phyloP scores from a whole-genome alignment of 1,140 invertebrate species.

The Aphidius ervi region DNA sequence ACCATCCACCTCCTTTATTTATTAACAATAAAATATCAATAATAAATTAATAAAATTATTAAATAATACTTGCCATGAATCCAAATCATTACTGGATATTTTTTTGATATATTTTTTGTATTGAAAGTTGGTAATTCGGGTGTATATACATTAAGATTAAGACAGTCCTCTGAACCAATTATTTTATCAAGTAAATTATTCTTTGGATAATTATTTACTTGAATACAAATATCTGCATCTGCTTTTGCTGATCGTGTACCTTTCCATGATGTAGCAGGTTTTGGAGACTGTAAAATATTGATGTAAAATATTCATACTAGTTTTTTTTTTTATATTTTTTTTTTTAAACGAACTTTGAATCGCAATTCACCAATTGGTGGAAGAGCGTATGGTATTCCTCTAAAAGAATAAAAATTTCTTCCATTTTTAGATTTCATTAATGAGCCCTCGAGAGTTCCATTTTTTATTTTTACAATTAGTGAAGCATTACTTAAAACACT shows the following conservation, averaged over 20 bases:
- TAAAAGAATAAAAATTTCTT: slow-evolving; percentile 49
- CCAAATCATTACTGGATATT: slow-evolving; percentile 70
- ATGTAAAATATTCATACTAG: slow-evolving; percentile 31
- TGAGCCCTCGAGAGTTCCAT: slow-evolving; percentile 44
- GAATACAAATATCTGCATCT: slow-evolving; percentile 64
- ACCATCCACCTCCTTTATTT: slow-evolving; percentile 62
- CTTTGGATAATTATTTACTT: slow-evolving; percentile 37
- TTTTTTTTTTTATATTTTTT: neutral
- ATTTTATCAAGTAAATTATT: neutral
- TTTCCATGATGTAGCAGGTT: slow-evolving; percentile 58
- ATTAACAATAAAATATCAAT: no score
- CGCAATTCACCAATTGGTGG: slow-evolving; percentile 54
- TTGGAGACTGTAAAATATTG: slow-evolving; percentile 54
- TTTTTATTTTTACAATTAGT: slow-evolving; percentile 35
- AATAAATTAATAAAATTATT: no score
- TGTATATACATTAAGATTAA: slow-evolving; percentile 81
- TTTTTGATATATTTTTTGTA: slow-evolving; percentile 5
- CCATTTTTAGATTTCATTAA: slow-evolving; percentile 38
- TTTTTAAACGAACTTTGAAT: slow-evolving; percentile 47
- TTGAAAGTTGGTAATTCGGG: slow-evolving; percentile 48
- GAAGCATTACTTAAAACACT: slow-evolving; percentile 10
- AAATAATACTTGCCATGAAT: slow-evolving; percentile 56
- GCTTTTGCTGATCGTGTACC: slow-evolving; percentile 57
- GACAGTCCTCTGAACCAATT: slow-evolving; percentile 65
- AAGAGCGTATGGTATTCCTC: slow-evolving; percentile 57